Percentiles rank a stretch among this genome's conserved stretches.
phyloP scores from a whole-genome alignment of 53 echinoderm and acorn worm species.

The Patiria pectinifera region DNA sequence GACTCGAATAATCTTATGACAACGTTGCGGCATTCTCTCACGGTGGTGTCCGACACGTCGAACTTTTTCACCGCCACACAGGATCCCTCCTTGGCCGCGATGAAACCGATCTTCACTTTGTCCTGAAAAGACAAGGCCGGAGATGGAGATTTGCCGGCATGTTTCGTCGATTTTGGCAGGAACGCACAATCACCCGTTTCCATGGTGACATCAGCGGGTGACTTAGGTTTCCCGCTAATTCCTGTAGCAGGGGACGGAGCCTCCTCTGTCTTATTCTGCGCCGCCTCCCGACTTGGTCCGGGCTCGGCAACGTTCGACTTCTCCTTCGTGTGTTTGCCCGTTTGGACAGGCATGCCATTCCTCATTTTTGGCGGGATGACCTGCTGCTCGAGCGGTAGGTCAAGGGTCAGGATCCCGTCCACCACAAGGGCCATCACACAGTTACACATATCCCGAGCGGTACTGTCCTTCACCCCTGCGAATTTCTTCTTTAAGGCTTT shows the following conservation, averaged over 20 bases:
- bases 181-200: not conserved
- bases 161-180: not conserved
- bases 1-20: not conserved
- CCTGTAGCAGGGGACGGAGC: not conserved
- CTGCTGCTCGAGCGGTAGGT: conserved; percentile 28
- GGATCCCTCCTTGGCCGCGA: conserved; percentile 12
- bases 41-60: conserved; percentile 9
- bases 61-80: not conserved
- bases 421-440: conserved; percentile 2
- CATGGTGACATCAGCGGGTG: not conserved
- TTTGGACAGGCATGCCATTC: conserved; percentile 17
- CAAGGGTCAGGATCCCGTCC: conserved; percentile 33
- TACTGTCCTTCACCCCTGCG: conserved; percentile 29
- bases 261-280: not conserved
- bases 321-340: not conserved
- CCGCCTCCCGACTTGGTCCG: not conserved
- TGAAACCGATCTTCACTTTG: conserved; percentile 15
- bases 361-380: conserved; percentile 32
- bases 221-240: not conserved
- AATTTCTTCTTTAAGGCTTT: conserved; percentile 20
- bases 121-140: conserved; percentile 12
- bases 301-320: not conserved
- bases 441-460: conserved; percentile 31
- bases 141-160: not conserved
- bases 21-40: conserved; percentile 36